These are phyloP conservation scores for Panulirus ornatus DNA, from an alignment of 1,140 invertebrate species.

Conservation along the genomic window DNA sequence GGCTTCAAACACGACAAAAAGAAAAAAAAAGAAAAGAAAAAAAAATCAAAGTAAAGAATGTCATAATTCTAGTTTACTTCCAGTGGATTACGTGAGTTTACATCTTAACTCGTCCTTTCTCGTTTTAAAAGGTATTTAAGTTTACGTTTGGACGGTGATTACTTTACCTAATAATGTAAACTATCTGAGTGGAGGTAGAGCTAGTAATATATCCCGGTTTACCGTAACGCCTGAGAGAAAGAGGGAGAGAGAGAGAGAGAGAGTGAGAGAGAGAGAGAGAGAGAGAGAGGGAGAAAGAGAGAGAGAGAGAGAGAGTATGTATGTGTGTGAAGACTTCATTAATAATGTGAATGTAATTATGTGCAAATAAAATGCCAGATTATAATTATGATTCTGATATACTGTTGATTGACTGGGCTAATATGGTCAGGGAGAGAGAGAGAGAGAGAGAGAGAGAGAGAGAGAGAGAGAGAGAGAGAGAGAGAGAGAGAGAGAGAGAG, in stretches of 20 bases:
- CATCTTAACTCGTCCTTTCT: no score
- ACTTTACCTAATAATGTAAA: no score
- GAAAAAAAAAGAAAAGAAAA: no score
- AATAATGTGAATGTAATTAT: neutral
- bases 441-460: conserved; percentile 30
- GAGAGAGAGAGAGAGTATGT: neutral
- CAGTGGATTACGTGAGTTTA: no score
- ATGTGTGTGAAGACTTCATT: neutral
- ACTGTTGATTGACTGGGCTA: neutral
- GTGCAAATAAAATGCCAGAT: neutral
- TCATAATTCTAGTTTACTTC: no score
- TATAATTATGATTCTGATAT: neutral
- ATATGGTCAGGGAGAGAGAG: neutral
- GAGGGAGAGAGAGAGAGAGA: neutral
- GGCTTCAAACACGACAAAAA: no score
- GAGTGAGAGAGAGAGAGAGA: neutral
- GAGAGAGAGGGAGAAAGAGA: neutral
- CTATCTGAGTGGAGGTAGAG: no score
- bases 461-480: neutral
- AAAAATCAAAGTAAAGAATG: no score
- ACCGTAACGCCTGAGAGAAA: no score
- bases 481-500: conserved; percentile 3
- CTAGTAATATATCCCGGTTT: no score
- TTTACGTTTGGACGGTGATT: no score
- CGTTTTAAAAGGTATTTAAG: no score